Evolutionary conservation across 2,888 invertebrate genomes (phyloP).

Genomic region (Eretmocerus hayati): DNA sequence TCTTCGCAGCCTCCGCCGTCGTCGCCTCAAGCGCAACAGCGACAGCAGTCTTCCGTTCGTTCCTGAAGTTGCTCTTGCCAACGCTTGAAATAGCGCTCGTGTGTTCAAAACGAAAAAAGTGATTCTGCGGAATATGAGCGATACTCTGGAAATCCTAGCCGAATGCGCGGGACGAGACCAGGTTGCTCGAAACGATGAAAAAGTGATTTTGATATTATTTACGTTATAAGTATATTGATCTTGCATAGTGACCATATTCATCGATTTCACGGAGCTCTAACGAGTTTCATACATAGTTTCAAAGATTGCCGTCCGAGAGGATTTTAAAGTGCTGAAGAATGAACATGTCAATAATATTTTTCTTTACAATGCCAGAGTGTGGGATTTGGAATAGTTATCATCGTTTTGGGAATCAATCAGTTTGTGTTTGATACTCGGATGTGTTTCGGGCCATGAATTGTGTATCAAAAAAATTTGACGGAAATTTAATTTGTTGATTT

Average conservation of each 20-base stretch:
- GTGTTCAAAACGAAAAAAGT: not conserved
- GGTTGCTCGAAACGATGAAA: not conserved
- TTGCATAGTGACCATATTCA: conserved; percentile 19
- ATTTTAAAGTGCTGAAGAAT: no score
- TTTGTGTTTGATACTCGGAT: no score
- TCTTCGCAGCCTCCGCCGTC: conserved; percentile 32
- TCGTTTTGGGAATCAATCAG: no score
- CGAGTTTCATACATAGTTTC: no score
- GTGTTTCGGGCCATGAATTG: no score
- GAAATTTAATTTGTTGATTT: no score
- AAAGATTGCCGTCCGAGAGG: no score
- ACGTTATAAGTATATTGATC: conserved; percentile 15
- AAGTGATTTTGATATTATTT: conserved; percentile 23
- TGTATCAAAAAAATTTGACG: no score
- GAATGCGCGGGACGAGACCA: not conserved
- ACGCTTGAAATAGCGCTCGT: conserved; percentile 7
- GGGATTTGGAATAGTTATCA: no score
- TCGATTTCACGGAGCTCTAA: conserved; percentile 21
- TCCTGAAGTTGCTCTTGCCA: conserved; percentile 30
- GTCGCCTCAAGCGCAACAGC: conserved; percentile 1
- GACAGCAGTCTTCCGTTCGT: conserved; percentile 33
- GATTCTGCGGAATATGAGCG: not conserved
- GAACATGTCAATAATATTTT: no score
- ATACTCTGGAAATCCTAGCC: not conserved
- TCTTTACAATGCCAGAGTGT: no score